These are phyloP conservation scores for Tympanuchus pallidicinctus DNA, from an alignment of 2,113 vertebrate species.

Conservation along the genomic window DNA sequence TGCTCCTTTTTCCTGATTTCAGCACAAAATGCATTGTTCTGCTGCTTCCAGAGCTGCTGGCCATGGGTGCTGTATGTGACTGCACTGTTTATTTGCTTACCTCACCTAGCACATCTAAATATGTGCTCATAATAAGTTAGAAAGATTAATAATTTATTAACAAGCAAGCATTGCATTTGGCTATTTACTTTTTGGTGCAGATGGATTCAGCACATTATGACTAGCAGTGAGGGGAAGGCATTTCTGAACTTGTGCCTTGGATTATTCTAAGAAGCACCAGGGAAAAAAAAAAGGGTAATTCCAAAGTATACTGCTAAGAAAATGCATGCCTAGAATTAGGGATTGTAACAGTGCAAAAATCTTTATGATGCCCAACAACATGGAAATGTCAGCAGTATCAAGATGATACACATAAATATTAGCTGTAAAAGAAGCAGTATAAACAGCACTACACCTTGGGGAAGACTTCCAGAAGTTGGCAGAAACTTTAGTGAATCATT, in stretches of 20 bases:
- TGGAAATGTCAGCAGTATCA: not conserved
- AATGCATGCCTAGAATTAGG: not conserved
- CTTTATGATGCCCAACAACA: slow-evolving; percentile 2
- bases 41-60: slow-evolving; percentile 33
- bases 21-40: slow-evolving; percentile 25
- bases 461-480: slow-evolving; percentile 21
- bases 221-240: not conserved
- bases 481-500: not conserved
- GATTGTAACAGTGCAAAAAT: not conserved
- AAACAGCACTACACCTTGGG: not conserved
- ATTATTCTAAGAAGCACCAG: not conserved
- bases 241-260: not conserved
- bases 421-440: not conserved
- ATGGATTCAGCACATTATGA: not conserved
- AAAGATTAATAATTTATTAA: slow-evolving; percentile 46
- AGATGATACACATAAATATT: not conserved
- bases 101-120: not conserved
- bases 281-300: not conserved
- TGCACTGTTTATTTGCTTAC: slow-evolving; percentile 23
- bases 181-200: not conserved
- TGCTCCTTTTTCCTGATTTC: slow-evolving; percentile 23
- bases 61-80: slow-evolving; percentile 18
- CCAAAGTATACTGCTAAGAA: not conserved
- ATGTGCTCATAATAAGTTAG: slow-evolving; percentile 17
- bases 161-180: not conserved